phyloP scores from a whole-genome alignment of 2,888 invertebrate species.

The Siphonodentalium dalli region DNA sequence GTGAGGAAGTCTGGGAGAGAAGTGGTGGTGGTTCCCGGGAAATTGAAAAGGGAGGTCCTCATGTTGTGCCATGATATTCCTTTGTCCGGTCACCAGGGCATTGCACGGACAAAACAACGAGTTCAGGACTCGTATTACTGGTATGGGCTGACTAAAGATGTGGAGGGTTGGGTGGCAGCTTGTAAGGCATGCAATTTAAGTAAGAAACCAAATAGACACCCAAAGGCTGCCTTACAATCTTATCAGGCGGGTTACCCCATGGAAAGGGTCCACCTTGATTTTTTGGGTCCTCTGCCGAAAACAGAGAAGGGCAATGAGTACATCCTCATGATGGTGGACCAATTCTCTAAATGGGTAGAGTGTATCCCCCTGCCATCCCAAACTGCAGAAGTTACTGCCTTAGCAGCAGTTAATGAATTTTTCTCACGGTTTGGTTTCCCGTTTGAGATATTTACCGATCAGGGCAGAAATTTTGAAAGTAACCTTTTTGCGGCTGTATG shows the following conservation, averaged over 20 bases:
- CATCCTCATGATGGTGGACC: slow-evolving; percentile 16
- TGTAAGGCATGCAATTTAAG: neutral
- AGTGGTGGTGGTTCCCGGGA: slow-evolving; percentile 2
- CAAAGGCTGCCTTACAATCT: slow-evolving; percentile 66
- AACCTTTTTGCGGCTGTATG: slow-evolving; percentile 7
- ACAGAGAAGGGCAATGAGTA: slow-evolving; percentile 13
- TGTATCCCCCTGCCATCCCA: slow-evolving; percentile 1
- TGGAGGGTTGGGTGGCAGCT: neutral
- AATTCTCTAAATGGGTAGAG: slow-evolving; percentile 7
- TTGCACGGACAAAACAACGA: neutral
- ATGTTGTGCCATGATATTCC: slow-evolving; percentile 1
- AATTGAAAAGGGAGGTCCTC: neutral
- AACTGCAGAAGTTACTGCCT: too few species aligned
- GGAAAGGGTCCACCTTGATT: slow-evolving; percentile 19
- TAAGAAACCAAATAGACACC: neutral
- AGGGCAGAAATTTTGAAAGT: slow-evolving; percentile 16
- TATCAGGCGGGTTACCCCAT: slow-evolving; percentile 76
- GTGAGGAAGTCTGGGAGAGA: neutral
- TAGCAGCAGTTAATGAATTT: slow-evolving; percentile 7
- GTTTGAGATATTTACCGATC: slow-evolving; percentile 8
- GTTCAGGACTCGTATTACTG: slow-evolving; percentile 4
- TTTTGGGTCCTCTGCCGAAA: slow-evolving; percentile 12
- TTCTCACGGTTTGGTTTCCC: slow-evolving; percentile 11
- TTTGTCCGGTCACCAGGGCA: slow-evolving; percentile 10
- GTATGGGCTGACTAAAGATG: neutral